Evolutionary conservation across 2,113 vertebrate genomes (phyloP).

Genomic region (Chitala chitala): DNA sequence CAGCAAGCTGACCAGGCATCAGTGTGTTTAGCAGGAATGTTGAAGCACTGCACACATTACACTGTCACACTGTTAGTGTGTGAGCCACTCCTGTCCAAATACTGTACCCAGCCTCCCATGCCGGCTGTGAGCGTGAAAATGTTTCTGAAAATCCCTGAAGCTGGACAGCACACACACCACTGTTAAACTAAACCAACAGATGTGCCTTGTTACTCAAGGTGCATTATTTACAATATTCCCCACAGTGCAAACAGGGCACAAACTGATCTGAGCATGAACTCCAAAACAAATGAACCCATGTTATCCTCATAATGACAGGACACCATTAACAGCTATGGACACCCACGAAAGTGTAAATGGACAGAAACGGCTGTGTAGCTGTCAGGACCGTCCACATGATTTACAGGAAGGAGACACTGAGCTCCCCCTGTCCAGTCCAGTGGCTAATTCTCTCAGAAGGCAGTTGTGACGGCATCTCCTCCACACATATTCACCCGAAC

Average conservation of each 20-base stretch:
- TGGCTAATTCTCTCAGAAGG: constrained; percentile 56
- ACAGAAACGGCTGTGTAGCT: constrained; percentile 26
- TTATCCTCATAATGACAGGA: constrained; percentile 21
- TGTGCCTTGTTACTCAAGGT: constrained; percentile 4
- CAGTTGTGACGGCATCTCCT: constrained; percentile 77
- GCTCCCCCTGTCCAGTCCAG: constrained; percentile 30
- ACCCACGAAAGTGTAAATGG: constrained; percentile 19
- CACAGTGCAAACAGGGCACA: constrained; percentile 24
- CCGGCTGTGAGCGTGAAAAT: constrained; percentile 6
- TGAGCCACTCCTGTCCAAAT: too few relatives aligned
- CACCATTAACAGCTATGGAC: constrained; percentile 4
- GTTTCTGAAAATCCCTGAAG: constrained; percentile 58
- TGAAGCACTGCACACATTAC: not conserved
- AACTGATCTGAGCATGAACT: constrained; percentile 27
- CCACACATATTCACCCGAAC: constrained; percentile 64
- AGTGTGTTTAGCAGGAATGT: not conserved
- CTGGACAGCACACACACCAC: constrained; percentile 24
- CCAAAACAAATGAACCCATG: constrained; percentile 35
- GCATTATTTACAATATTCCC: constrained; percentile 10
- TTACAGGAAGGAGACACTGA: not conserved
- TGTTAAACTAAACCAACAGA: constrained; percentile 7
- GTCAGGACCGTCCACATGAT: constrained; percentile 17
- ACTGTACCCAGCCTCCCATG: too few relatives aligned
- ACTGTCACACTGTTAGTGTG: too few relatives aligned
- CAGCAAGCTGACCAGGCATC: not conserved